Evolutionary conservation across 1,140 invertebrate species (phyloP), one percentile per base, ranked within the genome.

Genomic region (Aphelinus certus): DNA sequence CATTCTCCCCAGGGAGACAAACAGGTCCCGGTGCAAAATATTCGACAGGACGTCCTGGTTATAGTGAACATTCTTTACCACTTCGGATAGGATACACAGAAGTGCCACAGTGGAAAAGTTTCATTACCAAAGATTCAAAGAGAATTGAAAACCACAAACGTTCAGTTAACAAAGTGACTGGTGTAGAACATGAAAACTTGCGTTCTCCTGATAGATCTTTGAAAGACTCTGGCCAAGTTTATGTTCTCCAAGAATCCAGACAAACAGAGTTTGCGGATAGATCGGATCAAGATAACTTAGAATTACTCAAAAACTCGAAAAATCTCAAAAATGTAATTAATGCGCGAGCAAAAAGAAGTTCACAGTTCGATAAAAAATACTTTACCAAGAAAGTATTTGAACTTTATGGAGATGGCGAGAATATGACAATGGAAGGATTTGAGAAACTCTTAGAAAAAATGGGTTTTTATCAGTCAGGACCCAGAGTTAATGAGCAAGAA

Each of bases 371-470:
- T 56, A 81, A 85, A 7, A 85, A 77, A 43, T 84, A 84, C 55
- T 86, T 85, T 71, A 81, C 83, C 68, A 88, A 83, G 65, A 88
- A 89, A 79, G 83, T 90, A 65, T 90, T 90, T 75, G 78, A 85
- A 53, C 80, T 85, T 43, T 91, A 91, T 76, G 89, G 89, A 3
- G 88, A 91, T 62, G 89, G 89, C 3, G 88, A 89, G 6, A 91
- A 88, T 26, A 90, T 94, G 87, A 91, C 90, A 76, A 81, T 92
- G 74, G 88, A 90, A 0, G 92, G 91, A 47, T 93, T 95, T 77
- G 90, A 92, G 77, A 90, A 86, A 58, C 89, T 94, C 83, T 82
- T 94, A 1, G 85, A 89, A 71, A 90, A 89, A 46, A 79, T 94
- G 71, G 89, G 91, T 67, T 85, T 94, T 7, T 81, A 88, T 65